phyloP scores from a whole-genome alignment of 2,888 invertebrate species.

The Caenorhabditis sp. region DNA sequence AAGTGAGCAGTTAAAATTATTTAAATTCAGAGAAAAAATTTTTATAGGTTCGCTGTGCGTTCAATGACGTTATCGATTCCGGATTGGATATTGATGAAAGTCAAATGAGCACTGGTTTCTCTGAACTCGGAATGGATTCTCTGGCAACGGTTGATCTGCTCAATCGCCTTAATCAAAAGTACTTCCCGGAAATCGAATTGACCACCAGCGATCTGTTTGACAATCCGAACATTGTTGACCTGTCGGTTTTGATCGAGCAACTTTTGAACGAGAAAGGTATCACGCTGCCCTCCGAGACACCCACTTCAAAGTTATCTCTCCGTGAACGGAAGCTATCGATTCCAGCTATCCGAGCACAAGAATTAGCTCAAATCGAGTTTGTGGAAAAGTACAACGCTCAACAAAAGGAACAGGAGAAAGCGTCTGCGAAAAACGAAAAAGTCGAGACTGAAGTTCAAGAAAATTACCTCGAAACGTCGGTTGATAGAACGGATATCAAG shows the following conservation, averaged over 20 bases:
- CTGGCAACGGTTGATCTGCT: slow-evolving; percentile 70
- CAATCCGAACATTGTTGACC: slow-evolving; percentile 56
- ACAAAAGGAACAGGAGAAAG: slow-evolving; percentile 12
- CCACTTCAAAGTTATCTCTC: slow-evolving; percentile 41
- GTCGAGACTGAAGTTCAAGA: too few relatives aligned
- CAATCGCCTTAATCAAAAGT: slow-evolving; percentile 64
- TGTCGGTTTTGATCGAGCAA: slow-evolving; percentile 37
- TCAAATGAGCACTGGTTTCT: slow-evolving; percentile 61
- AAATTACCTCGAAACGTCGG: background rate
- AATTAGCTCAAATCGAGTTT: slow-evolving; percentile 55
- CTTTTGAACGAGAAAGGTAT: slow-evolving; percentile 49
- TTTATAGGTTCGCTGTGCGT: slow-evolving; percentile 41
- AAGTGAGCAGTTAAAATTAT: background rate
- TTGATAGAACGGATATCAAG: slow-evolving; percentile 37
- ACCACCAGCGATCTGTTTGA: slow-evolving; percentile 62
- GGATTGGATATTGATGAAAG: slow-evolving; percentile 52
- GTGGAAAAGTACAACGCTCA: slow-evolving; percentile 32
- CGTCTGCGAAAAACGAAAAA: background rate
- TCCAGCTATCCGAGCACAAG: slow-evolving; percentile 47
- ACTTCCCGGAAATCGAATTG: slow-evolving; percentile 57
- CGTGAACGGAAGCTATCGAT: slow-evolving; percentile 52
- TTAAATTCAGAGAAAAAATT: too few relatives aligned
- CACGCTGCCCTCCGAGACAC: slow-evolving; percentile 7
- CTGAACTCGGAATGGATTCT: slow-evolving; percentile 74
- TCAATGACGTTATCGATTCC: slow-evolving; percentile 52